Conservation (phyloP, 1,140 invertebrate species). For the Drosophila pruinosa region DNA sequence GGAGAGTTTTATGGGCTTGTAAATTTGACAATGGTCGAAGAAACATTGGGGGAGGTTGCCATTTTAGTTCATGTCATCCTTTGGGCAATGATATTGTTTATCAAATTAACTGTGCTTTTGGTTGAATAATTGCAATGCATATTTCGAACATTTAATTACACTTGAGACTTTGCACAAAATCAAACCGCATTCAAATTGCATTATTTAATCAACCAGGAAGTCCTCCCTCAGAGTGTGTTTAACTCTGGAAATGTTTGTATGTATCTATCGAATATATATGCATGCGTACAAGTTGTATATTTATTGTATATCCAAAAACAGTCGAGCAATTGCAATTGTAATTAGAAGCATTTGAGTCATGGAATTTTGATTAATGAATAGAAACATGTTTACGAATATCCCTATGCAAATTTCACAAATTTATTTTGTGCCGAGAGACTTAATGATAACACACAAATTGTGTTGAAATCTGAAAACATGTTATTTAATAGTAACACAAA, state of each 20-base stretch:
- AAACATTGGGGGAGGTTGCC: background rate
- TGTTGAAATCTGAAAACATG: conserved; percentile 4
- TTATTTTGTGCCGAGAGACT: background rate
- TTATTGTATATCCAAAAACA: conserved; percentile 22
- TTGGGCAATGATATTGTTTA: conserved; percentile 35
- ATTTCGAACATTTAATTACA: conserved; percentile 68
- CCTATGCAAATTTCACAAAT: background rate
- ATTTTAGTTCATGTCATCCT: too few relatives aligned
- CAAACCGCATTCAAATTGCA: conserved; percentile 72
- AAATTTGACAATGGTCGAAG: background rate
- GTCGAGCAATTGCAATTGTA: conserved; percentile 39
- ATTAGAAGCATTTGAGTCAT: conserved; percentile 47
- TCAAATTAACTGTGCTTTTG: conserved; percentile 50
- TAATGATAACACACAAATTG: background rate
- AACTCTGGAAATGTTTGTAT: background rate
- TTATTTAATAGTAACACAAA: conserved; percentile 26
- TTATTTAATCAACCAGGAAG: conserved; percentile 59
- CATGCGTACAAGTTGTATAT: too few relatives aligned
- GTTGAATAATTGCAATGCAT: conserved; percentile 13
- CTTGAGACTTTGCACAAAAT: conserved; percentile 65
- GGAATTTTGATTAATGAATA: conserved; percentile 58
- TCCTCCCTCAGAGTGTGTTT: conserved; percentile 10
- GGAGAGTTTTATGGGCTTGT: conserved; percentile 11
- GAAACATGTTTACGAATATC: background rate
- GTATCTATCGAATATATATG: too few relatives aligned